Percentiles rank a stretch among this genome's conserved stretches.
Conservation (phyloP, 2,113 vertebrate genomes). For the Callospermophilus lateralis region DNA sequence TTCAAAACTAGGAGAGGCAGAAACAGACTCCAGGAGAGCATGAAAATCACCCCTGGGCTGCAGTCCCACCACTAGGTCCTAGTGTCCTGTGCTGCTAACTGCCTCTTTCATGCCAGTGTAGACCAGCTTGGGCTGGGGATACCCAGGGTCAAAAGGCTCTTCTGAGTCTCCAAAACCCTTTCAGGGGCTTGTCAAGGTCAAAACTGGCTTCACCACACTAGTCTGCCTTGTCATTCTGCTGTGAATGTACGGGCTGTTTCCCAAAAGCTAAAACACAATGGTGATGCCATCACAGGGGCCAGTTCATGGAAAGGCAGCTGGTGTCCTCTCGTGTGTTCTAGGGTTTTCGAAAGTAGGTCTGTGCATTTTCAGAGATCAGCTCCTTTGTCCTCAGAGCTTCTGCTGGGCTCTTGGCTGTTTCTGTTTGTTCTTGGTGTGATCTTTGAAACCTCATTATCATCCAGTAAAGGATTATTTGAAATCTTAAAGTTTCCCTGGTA, state of each 20-base stretch:
- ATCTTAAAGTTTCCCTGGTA: background rate
- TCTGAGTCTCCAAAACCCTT: background rate
- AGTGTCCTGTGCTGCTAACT: background rate
- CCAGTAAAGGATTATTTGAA: background rate
- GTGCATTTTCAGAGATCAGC: background rate
- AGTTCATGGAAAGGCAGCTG: background rate
- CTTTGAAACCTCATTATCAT: background rate
- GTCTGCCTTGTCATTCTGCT: background rate
- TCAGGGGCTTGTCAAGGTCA: background rate
- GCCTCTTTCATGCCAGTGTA: background rate
- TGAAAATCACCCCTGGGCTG: conserved; percentile 3
- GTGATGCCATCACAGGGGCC: background rate
- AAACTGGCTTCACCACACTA: background rate
- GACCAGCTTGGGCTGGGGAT: background rate
- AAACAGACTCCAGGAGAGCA: background rate
- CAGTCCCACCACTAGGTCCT: background rate
- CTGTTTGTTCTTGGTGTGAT: background rate
- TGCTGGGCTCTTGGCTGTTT: background rate
- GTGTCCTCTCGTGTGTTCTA: background rate
- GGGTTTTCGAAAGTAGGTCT: background rate
- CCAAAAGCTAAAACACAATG: background rate
- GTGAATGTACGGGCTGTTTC: background rate
- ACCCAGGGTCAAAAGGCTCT: background rate
- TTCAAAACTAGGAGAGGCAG: conserved; percentile 13
- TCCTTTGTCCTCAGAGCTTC: background rate